phyloP scores from a whole-genome alignment of 2,797 vertebrate genomes.

The Pantherophis alleghaniensis region DNA sequence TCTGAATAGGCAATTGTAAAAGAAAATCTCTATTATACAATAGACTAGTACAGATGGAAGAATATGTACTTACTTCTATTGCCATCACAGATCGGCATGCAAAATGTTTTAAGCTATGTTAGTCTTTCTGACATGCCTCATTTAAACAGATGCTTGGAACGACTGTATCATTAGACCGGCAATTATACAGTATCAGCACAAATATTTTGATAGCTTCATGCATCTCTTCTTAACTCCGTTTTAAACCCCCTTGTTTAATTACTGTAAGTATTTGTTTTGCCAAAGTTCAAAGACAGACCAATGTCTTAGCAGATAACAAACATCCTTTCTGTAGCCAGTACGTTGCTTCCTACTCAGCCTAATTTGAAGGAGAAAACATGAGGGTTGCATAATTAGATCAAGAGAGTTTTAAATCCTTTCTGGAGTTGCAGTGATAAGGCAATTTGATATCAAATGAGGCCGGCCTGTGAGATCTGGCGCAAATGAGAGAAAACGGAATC shows the following conservation, averaged over 20 bases:
- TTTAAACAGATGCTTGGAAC: not conserved
- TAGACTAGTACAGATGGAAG: not conserved
- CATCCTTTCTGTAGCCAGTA: not conserved
- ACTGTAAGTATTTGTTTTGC: not conserved
- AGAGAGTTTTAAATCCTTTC: not conserved
- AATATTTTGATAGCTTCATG: not conserved
- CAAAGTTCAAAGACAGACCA: not conserved
- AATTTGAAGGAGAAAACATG: slow-evolving; percentile 9
- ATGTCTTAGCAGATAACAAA: not conserved
- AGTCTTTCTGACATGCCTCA: not conserved
- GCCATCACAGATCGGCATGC: not conserved
- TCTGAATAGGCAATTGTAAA: not conserved
- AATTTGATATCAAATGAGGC: not conserved
- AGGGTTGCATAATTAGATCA: slow-evolving; percentile 21
- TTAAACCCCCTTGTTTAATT: not conserved
- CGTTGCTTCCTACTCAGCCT: not conserved
- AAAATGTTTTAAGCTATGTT: not conserved
- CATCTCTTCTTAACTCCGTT: not conserved
- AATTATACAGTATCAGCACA: not conserved
- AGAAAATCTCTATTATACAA: not conserved
- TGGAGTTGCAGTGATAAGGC: not conserved
- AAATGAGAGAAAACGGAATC: not conserved
- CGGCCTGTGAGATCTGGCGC: not conserved
- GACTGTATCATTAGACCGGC: not conserved
- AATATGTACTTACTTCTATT: not conserved